Evolutionary conservation across 2,113 vertebrate species (phyloP).

Genomic region (Camelus dromedarius): DNA sequence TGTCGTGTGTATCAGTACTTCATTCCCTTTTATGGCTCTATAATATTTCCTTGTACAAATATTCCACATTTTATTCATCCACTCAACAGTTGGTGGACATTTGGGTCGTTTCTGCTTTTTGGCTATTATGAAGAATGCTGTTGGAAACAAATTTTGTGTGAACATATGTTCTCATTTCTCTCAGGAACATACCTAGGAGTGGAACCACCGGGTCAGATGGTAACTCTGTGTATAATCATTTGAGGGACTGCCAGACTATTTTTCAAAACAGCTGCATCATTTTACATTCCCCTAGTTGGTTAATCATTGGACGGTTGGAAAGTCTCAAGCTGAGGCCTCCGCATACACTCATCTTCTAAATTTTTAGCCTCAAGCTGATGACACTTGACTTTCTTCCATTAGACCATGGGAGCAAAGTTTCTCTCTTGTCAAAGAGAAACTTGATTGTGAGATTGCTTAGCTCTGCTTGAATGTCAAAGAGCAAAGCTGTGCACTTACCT

Average conservation of each 20-base stretch:
- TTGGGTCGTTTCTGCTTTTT: neutral
- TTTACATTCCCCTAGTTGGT: neutral
- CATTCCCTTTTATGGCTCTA: neutral
- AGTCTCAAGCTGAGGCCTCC: neutral
- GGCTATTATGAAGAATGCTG: neutral
- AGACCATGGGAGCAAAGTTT: neutral
- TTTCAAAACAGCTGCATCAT: neutral
- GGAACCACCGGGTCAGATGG: neutral
- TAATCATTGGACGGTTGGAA: neutral
- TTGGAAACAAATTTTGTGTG: neutral
- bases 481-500: neutral
- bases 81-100: neutral
- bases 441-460: neutral
- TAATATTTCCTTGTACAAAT: neutral
- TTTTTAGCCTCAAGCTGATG: neutral
- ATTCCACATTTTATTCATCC: neutral
- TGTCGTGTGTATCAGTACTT: neutral
- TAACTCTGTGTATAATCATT: neutral
- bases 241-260: neutral
- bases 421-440: neutral
- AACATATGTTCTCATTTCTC: neutral
- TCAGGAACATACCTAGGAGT: neutral
- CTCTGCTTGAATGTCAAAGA: fast-evolving
- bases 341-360: neutral
- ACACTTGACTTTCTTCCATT: neutral